Base-by-base conservation (phyloP, 53 echinoderm and acorn worm species). In the Patiria pectinifera region DNA sequence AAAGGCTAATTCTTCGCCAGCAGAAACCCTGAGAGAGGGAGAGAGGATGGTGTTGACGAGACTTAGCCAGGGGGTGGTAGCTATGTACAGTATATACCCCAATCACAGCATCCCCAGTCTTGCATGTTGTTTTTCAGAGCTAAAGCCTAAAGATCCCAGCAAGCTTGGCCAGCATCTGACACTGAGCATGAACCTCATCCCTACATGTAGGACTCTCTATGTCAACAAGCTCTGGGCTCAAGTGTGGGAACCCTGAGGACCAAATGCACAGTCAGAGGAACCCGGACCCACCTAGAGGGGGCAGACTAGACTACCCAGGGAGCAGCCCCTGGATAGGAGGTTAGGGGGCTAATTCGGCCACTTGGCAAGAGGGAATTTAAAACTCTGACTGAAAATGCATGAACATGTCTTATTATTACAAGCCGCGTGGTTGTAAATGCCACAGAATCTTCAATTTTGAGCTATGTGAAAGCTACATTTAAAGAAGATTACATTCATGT, bases 291-390 rank as follows among this genome's bases (percentile, higher is more conserved):
- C 22, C 86, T 22, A 25, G 26, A 60, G 88, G 62, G 84, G 11
- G 22, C 45, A 63, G 86, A 75, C 53, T 25, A 74, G 86, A 59
- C 86, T 75, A 58, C 86, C 62, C 62, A 61, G 78, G 78, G 78
- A 43, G 77, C 78, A 19, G 77, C 43, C 88, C 88, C 88, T 88
- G 88, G 88, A 88, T 60, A 45, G 11, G 62, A 78, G 88, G 88
- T 88, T 88, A 78, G 60, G 88, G 24, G 88, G 88, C 62, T 88
- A 88, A 88, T 88, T 77, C 77, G 61, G 62, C 88, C 88, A 78
- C 77, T 85, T 85, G 43, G 85, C 60, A 77, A 53, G 44, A 44
- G 14, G 18, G 48, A 85, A 85, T 44, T 69, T 45, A 44, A 69
- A 85, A 85, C 18, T 24, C 44, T 46, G 5, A 11, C 21, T 69